Evolutionary conservation across 2,113 vertebrate species (phyloP).

Genomic region (Apteryx mantelli): DNA sequence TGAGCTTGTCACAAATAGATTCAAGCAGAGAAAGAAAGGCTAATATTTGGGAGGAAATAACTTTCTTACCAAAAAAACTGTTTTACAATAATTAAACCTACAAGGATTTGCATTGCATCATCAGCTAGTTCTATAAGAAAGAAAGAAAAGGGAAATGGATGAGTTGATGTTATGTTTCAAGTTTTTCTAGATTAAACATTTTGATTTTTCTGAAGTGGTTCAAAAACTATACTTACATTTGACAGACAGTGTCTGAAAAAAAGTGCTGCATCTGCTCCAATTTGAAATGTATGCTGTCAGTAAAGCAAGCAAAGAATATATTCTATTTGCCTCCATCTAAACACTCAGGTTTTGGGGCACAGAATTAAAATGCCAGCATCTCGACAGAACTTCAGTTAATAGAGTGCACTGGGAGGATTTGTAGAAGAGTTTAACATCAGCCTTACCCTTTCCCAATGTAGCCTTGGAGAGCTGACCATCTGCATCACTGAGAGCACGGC

Average conservation of each 20-base stretch:
- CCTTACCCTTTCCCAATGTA: neutral
- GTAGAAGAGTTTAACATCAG: neutral
- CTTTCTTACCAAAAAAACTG: neutral
- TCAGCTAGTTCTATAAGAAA: neutral
- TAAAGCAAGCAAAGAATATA: neutral
- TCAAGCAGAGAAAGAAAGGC: neutral
- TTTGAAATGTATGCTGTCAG: neutral
- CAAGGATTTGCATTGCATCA: neutral
- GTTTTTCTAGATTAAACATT: conserved; percentile 16
- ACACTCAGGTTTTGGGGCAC: neutral
- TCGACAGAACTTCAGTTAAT: neutral
- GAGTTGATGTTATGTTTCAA: neutral
- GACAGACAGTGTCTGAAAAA: neutral
- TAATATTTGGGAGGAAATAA: neutral
- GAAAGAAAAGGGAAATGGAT: neutral
- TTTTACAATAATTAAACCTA: neutral
- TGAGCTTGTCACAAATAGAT: neutral
- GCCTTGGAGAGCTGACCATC: neutral
- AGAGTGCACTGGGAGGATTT: neutral
- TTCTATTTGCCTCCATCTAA: neutral
- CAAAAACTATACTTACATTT: neutral
- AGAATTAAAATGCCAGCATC: neutral
- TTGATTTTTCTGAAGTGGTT: conserved; percentile 2
- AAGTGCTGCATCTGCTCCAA: neutral
- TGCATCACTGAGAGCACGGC: neutral